A percentile compares a stretch with the other conserved stretches of the same genome.
Conservation (phyloP, 2,113 vertebrate genomes). For the Chelonoidis abingdonii region DNA sequence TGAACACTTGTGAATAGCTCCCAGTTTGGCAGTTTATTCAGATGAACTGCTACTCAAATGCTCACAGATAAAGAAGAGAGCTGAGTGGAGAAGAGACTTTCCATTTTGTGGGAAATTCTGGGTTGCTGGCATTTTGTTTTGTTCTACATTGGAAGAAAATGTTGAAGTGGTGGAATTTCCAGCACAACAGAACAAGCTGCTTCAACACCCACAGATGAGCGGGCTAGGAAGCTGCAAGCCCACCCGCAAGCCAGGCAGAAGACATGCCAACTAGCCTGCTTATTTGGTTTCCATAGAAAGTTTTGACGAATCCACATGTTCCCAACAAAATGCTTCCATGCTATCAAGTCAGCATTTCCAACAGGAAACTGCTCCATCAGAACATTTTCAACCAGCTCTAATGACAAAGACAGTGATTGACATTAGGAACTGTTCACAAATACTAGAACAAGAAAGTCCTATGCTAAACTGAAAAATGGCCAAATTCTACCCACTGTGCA, state of each 20-base stretch:
- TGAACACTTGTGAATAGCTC: not conserved
- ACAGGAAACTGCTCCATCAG: not conserved
- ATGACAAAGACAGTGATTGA: not conserved
- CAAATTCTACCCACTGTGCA: not conserved
- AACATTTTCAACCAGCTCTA: not conserved
- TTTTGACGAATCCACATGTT: not conserved
- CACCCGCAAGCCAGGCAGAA: not conserved
- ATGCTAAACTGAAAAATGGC: not conserved
- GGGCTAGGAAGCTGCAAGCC: not conserved
- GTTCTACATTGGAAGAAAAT: not conserved
- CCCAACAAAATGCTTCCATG: not conserved
- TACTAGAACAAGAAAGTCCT: not conserved
- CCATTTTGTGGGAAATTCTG: not conserved
- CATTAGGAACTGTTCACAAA: not conserved
- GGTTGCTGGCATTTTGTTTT: not conserved
- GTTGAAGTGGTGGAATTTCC: accelerated
- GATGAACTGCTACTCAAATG: not conserved
- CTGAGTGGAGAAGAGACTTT: not conserved
- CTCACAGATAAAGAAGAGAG: not conserved
- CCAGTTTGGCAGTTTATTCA: not conserved
- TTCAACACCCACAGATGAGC: not conserved
- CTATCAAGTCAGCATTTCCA: not conserved
- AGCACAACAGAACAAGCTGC: accelerated
- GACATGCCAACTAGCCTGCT: not conserved
- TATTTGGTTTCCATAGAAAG: not conserved